phyloP scores from a whole-genome alignment of 2,113 vertebrate genomes.

The Bufo gargarizans region DNA sequence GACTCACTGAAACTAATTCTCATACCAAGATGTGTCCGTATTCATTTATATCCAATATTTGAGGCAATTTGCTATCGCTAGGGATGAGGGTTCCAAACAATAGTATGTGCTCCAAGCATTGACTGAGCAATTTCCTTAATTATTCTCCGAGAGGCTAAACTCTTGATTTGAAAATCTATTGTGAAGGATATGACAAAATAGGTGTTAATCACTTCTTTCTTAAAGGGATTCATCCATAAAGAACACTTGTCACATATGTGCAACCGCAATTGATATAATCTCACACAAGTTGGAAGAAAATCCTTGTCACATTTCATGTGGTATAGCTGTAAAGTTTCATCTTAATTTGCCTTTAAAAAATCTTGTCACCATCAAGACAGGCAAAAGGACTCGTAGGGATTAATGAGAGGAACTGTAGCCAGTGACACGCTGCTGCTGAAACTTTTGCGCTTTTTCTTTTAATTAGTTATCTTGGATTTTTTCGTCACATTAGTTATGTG shows the following conservation, averaged over 20 bases:
- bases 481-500: background rate
- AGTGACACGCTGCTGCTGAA: background rate
- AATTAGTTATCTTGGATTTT: background rate
- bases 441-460: background rate
- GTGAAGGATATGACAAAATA: background rate
- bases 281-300: background rate
- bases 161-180: background rate
- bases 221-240: background rate
- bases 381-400: background rate
- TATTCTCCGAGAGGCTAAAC: background rate
- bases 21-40: background rate
- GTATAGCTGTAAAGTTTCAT: background rate
- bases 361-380: background rate
- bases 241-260: background rate
- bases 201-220: constrained; percentile 1
- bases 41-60: constrained; percentile 2
- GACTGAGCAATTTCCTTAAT: constrained; percentile 7
- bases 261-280: background rate
- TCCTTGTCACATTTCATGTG: background rate
- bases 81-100: background rate
- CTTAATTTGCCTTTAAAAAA: background rate
- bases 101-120: background rate
- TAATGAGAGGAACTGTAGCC: background rate
- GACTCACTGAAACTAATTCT: background rate
- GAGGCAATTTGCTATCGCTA: background rate